Evolutionary conservation across 2,797 vertebrate species (phyloP), one percentile per base, ranked within the genome.

Genomic region (Scarus forsteni): DNA sequence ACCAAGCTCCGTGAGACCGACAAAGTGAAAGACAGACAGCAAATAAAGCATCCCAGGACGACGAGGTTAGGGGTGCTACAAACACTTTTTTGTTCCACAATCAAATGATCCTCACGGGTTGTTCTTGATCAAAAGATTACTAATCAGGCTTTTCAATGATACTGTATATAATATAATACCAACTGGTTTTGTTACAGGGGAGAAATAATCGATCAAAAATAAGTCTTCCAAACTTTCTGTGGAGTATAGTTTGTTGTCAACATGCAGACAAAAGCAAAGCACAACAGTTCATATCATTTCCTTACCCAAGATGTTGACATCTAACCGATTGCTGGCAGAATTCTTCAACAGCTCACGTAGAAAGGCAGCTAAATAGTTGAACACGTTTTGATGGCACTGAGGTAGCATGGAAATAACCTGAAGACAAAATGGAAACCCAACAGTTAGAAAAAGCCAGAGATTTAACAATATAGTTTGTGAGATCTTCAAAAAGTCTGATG

Each of bases 311-410:
- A 97, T 95, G 79, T 94, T 94, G 79, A 90, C 91, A 81, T 99
- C 97, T 94, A 98, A 92, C 57, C 94, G 94, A 92, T 99, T 99
- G 80, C 92, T 92, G 39, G 82, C 81, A 61, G 97, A 95, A 89
- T 97, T 95, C 88, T 94, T 96, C 88, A 99, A 90, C 64, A 99
- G 81, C 71, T 98, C 96, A 68, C 94, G 94, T 36, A 99, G 96
- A 92, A 99, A 99, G 2, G 95, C 95, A 83, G 95, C 94, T 88
- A 99, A 85, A 86, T 97, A 99, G 10, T 94, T 93, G 92, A 99
- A 99, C 8, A 98, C 96, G 4, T 98, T 99, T 94, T 90, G 95
- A 90, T 99, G 97, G 94, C 94, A 96, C 56, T 36, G 79, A 74
- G 98, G 98, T 89, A 99, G 93, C 73, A 61, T 81, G 66, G 93